Evolutionary conservation across 2,113 vertebrate genomes (phyloP), one percentile per base, ranked within the genome.

Genomic region (Dendropsophus ebraccatus): DNA sequence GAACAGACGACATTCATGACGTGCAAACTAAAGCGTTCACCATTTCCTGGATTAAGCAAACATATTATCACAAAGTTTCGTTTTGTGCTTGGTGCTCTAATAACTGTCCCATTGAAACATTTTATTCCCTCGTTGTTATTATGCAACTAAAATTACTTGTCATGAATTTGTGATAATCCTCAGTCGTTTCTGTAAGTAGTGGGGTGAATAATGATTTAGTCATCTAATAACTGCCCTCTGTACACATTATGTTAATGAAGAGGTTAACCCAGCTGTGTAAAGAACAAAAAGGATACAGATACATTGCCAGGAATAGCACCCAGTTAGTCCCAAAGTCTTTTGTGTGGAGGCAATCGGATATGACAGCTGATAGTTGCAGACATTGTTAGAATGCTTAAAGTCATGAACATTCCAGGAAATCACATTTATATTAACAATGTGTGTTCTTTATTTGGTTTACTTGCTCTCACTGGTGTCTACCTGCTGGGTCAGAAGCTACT

Each of bases 291-390:
- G 9, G 19, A 23, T 41, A 70, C 19, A 41, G 32, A 70, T 23
- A 70, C 67, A 69, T 21, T 70, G 32, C 67, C 35, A 70, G 67
- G 67, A 70, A 70, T 70, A 70, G 67, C 67, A 70, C 35, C 67
- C 67, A 70, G 67, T 12, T 69, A 41, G 32, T 70, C 67, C 25
- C 35, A 1, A 37, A 70, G 67, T 12, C 19, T 19, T 70, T 70
- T 70, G 67, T 69, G 67, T 70, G 35, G 21, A 37, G 8, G 10
- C 19, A 70, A 70, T 41, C 35, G 35, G 32, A 41, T 37, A 41
- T 70, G 67, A 41, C 67, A 69, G 67, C 67, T 70, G 65, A 35
- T 19, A 69, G 65, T 35, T 32, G 32, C 67, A 11, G 67, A 37
- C 67, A 19, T 19, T 69, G 65, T 3, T 37, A 19, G 32, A 21